A percentile compares a stretch with the other conserved stretches of the same genome.
Conservation (phyloP, 2,113 vertebrate species). For the Craseonycteris thonglongyai region DNA sequence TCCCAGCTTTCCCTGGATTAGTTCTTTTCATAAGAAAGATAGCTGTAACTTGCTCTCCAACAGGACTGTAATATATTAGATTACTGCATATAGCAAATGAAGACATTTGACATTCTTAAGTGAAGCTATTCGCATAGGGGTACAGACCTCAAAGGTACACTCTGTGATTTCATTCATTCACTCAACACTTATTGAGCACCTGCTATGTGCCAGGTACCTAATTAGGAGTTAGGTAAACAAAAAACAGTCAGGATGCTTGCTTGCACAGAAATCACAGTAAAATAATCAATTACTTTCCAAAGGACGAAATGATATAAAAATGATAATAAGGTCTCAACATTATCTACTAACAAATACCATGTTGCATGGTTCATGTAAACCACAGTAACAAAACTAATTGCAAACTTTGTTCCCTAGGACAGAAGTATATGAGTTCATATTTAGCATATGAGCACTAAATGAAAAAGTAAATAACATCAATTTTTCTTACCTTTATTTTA, state of each 20-base stretch:
- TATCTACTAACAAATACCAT: not conserved
- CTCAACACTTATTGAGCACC: not conserved
- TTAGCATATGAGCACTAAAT: slow-evolving; percentile 11
- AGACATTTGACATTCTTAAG: not conserved
- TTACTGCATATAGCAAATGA: not conserved
- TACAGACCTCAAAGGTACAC: not conserved
- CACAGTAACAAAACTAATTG: not conserved
- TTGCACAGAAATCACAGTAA: not conserved
- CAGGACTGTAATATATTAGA: not conserved
- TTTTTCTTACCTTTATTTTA: slow-evolving; percentile 8
- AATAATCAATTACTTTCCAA: slow-evolving; percentile 22
- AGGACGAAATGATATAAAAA: not conserved
- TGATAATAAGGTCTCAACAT: not conserved
- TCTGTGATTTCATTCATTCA: not conserved
- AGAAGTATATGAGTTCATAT: not conserved
- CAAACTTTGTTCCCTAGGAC: not conserved
- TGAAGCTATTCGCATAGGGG: not conserved
- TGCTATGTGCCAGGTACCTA: not conserved
- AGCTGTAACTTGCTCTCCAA: not conserved
- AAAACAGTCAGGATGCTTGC: not conserved
- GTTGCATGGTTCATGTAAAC: not conserved
- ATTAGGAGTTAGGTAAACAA: not conserved
- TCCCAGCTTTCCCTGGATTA: no score
- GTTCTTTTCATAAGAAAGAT: not conserved
- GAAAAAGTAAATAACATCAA: not conserved